Evolutionary conservation across 2,888 invertebrate genomes (phyloP).

Genomic region (Cataglyphis livida): DNA sequence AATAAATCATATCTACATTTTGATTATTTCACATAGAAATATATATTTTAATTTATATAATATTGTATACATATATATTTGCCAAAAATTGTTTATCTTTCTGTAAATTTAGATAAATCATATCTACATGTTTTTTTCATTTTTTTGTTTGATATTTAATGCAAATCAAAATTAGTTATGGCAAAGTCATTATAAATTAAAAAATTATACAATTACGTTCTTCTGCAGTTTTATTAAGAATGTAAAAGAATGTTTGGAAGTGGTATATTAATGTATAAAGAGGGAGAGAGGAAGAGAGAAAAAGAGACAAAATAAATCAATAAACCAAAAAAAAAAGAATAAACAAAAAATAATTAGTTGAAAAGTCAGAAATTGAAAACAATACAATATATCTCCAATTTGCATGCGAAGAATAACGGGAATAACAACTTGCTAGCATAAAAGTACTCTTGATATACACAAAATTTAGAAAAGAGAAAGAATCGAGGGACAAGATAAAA

Average conservation of each 20-base stretch:
- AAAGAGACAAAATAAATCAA: neutral
- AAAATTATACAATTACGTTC: conserved; percentile 1
- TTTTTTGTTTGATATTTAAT: conserved; percentile 11
- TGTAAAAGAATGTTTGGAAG: conserved; percentile 3
- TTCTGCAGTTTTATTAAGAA: neutral
- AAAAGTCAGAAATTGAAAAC: conserved; percentile 37
- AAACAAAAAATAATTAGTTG: neutral
- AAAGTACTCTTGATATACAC: conserved; percentile 11
- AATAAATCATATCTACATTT: neutral
- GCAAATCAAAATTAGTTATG: neutral
- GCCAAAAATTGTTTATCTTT: too few species aligned
- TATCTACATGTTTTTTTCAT: too few species aligned
- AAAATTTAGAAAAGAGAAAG: neutral
- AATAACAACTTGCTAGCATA: conserved; percentile 4
- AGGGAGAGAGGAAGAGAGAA: neutral
- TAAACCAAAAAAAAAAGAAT: neutral
- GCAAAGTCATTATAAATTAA: neutral
- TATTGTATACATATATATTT: neutral
- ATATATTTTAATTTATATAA: neutral
- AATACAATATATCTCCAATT: conserved; percentile 42
- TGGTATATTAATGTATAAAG: conserved; percentile 12
- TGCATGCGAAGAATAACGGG: conserved; percentile 36
- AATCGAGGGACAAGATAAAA: conserved; percentile 1
- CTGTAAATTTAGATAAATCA: too few species aligned
- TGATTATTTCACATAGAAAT: neutral